These are phyloP conservation scores for Pandemis heparana DNA, from an alignment of 2,888 invertebrate species.

Conservation along the genomic window DNA sequence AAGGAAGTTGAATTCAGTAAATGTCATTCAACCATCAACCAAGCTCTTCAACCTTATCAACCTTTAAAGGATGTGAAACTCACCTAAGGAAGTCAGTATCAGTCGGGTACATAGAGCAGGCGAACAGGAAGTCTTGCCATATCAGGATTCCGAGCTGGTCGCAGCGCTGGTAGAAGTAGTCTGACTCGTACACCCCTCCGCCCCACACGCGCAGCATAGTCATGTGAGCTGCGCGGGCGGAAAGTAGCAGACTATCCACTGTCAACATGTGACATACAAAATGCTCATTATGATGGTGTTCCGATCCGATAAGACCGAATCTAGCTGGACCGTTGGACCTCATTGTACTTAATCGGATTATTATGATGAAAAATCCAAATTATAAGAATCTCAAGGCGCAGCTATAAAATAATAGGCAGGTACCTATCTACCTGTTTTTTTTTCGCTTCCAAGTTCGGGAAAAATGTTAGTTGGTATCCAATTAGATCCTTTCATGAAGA, in stretches of 20 bases:
- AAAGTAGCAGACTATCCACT: constrained; percentile 88
- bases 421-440: constrained; percentile 65
- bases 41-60: too few relatives aligned
- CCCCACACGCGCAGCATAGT: constrained; percentile 99
- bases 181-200: constrained; percentile 97
- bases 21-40: too few relatives aligned
- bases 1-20: too few relatives aligned
- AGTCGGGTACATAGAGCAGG: constrained; percentile 97
- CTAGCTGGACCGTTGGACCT: too few relatives aligned
- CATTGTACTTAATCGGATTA: too few relatives aligned
- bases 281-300: too few relatives aligned
- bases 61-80: too few relatives aligned
- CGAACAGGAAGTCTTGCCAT: constrained; percentile 99
- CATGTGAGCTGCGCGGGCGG: constrained; percentile 93
- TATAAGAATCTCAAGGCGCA: too few relatives aligned
- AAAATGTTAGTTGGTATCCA: constrained; percentile 96
- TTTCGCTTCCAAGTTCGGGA: constrained; percentile 89
- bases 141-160: constrained; percentile 96
- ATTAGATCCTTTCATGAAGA: constrained; percentile 98
- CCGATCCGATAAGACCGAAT: too few relatives aligned
- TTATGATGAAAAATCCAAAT: too few relatives aligned
- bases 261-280: background rate
- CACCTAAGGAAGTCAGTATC: constrained; percentile 88
- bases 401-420: too few relatives aligned
- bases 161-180: constrained; percentile 94